phyloP scores from a whole-genome alignment of 2,888 invertebrate species.

The Drosophila pullipes region DNA sequence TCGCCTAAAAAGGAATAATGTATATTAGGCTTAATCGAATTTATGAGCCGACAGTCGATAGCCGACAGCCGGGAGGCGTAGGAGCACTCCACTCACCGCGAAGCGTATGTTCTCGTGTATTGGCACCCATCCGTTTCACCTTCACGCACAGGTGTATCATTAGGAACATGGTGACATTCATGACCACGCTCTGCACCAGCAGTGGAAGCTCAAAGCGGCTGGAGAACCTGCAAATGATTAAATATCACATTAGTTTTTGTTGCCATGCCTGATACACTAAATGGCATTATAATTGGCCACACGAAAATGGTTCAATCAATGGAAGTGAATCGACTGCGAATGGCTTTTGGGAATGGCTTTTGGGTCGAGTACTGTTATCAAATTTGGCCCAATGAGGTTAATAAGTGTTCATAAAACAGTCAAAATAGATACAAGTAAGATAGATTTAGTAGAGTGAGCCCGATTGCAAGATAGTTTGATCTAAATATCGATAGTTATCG shows the following conservation, averaged over 20 bases:
- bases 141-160: conserved; percentile 97
- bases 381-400: neutral
- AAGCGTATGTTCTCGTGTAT: conserved; percentile 89
- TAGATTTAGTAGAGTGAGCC: neutral
- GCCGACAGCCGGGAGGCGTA: neutral
- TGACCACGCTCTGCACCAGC: conserved; percentile 97
- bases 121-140: conserved; percentile 91
- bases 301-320: neutral
- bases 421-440: neutral
- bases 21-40: conserved; percentile 5
- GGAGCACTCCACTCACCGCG: conserved; percentile 89
- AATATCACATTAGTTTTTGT: conserved; percentile 15
- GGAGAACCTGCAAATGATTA: conserved; percentile 93
- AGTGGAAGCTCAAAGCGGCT: conserved; percentile 98
- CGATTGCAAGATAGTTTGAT: neutral
- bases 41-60: neutral
- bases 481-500: neutral
- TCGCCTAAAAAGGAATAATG: conserved; percentile 68
- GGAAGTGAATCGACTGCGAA: neutral
- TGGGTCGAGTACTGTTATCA: neutral
- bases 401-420: neutral
- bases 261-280: neutral
- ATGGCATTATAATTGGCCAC: conserved; percentile 60
- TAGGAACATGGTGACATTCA: conserved; percentile 98
- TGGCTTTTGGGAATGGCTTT: neutral